These are phyloP conservation scores for Phenganax subtilis DNA, from an alignment of 92 coral and sea anemone species.

Conservation along the genomic window DNA sequence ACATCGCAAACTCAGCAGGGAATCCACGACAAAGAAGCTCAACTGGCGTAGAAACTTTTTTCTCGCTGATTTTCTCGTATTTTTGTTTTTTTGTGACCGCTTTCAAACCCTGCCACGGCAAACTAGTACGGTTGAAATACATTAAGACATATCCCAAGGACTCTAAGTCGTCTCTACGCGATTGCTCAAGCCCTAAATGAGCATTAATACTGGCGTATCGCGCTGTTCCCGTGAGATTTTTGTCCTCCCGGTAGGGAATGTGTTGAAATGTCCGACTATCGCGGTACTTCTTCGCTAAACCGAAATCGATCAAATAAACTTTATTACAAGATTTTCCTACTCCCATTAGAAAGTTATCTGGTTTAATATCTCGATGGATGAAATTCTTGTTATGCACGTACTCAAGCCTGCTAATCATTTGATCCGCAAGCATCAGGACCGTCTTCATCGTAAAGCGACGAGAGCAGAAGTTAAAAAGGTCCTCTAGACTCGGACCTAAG, in stretches of 20 bases:
- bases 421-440: constrained; percentile 98
- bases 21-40: constrained; percentile 95
- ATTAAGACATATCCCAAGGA: constrained; percentile 93
- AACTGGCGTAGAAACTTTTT: constrained; percentile 96
- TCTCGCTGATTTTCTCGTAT: constrained; percentile 98
- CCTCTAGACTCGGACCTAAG: constrained; percentile 96
- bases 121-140: constrained; percentile 96
- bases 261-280: constrained; percentile 90
- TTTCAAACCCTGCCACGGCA: constrained; percentile 97
- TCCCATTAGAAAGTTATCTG: constrained; percentile 98
- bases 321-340: constrained; percentile 97
- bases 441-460: constrained; percentile 99
- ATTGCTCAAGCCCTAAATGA: constrained; percentile 94
- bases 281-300: constrained; percentile 93
- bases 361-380: constrained; percentile 97
- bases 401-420: constrained; percentile 96
- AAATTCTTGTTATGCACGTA: constrained; percentile 99
- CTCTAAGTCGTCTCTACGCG: constrained; percentile 96
- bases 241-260: constrained; percentile 96
- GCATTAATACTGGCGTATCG: constrained; percentile 98
- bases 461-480: constrained; percentile 97
- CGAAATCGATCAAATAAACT: constrained; percentile 93
- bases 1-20: constrained; percentile 99
- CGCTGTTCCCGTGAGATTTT: constrained; percentile 94
- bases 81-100: constrained; percentile 98